These are phyloP conservation scores for Acanthoscelides obtectus DNA, from an alignment of 2,888 invertebrate genomes.

Conservation along the genomic window DNA sequence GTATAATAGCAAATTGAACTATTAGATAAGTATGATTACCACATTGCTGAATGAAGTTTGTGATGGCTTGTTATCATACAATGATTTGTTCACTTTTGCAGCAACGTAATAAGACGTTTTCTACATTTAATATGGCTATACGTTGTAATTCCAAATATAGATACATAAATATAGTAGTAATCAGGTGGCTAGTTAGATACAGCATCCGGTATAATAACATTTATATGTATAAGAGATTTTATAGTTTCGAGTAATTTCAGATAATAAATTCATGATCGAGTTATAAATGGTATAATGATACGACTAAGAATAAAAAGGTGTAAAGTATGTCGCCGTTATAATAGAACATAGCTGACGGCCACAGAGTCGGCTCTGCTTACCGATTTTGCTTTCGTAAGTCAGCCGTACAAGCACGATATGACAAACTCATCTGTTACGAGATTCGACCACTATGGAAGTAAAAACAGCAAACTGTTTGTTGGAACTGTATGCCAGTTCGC, in stretches of 20 bases:
- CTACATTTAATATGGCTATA: not conserved
- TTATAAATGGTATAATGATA: not conserved
- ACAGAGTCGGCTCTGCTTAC: not conserved
- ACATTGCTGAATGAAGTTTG: not conserved
- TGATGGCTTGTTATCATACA: not conserved
- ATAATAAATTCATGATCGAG: not conserved
- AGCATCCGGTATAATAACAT: not conserved
- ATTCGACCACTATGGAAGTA: too few relatives aligned
- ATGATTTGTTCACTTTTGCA: not conserved
- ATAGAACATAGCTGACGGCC: not conserved
- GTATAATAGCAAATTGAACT: not conserved
- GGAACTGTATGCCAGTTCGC: too few relatives aligned
- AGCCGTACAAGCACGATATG: too few relatives aligned
- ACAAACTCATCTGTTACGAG: too few relatives aligned
- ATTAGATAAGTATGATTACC: not conserved
- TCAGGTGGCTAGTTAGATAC: not conserved
- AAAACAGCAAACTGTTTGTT: too few relatives aligned
- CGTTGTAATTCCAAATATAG: not conserved
- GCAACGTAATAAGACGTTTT: not conserved
- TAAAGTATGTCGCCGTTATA: not conserved
- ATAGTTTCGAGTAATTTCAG: not conserved
- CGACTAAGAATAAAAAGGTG: not conserved
- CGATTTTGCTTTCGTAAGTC: not conserved
- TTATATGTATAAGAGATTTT: not conserved
- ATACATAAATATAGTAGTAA: not conserved